Conservation (phyloP, 2,113 vertebrate species). For the Rhadina sibilatrix region DNA sequence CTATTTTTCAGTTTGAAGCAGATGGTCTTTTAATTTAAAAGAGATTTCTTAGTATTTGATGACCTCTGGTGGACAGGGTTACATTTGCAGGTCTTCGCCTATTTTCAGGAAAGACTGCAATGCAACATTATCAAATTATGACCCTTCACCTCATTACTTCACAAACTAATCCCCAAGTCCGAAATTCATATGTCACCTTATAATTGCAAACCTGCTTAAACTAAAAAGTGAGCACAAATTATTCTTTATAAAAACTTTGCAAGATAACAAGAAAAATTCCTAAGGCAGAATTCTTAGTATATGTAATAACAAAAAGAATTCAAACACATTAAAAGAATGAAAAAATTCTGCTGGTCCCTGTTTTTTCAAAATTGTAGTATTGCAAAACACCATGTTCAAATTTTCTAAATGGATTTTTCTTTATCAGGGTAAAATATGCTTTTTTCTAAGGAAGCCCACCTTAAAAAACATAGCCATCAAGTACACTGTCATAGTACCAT, state of each 20-base stretch:
- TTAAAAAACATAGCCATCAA: background rate
- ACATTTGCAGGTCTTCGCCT: background rate
- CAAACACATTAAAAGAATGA: background rate
- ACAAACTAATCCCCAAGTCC: background rate
- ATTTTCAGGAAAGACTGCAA: background rate
- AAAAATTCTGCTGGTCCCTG: rapidly evolving
- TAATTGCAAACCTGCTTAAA: background rate
- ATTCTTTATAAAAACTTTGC: background rate
- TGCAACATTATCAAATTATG: rapidly evolving
- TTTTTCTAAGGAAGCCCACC: background rate
- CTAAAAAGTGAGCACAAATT: background rate
- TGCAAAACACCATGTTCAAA: background rate
- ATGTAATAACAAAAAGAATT: background rate
- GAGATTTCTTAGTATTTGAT: background rate
- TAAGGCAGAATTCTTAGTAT: background rate
- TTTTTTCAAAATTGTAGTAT: background rate
- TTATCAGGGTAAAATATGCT: background rate
- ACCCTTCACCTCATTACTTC: background rate
- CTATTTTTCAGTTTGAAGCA: background rate
- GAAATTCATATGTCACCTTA: background rate
- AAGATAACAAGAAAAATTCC: background rate
- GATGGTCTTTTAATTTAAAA: rapidly evolving
- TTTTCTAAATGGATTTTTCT: background rate
- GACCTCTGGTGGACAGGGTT: constrained; percentile 49
- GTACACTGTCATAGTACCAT: background rate